These are phyloP conservation scores for Andricus curvator DNA, from an alignment of 2,888 invertebrate genomes.

Conservation along the genomic window DNA sequence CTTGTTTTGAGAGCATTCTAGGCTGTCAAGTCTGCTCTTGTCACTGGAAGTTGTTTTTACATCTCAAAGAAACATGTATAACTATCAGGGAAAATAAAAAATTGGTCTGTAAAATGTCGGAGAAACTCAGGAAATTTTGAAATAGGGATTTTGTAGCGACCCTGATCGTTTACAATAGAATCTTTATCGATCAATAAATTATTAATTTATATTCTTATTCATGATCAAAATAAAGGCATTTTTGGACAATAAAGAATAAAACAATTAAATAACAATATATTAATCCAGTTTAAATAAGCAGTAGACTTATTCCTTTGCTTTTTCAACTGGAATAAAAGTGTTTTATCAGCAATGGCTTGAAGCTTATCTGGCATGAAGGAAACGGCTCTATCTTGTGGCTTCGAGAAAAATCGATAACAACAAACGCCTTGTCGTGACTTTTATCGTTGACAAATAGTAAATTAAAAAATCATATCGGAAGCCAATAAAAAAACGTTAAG, in stretches of 20 bases:
- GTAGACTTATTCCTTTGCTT: too few species aligned
- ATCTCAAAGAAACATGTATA: too few species aligned
- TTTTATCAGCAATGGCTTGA: not conserved
- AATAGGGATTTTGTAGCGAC: too few species aligned
- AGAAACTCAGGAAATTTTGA: too few species aligned
- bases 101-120: too few species aligned
- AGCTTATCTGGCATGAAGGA: not conserved
- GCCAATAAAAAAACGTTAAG: not conserved
- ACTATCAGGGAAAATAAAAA: too few species aligned
- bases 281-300: too few species aligned
- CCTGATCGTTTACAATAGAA: not conserved
- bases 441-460: slow-evolving; percentile 35
- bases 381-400: slow-evolving; percentile 24
- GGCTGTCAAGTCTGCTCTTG: too few species aligned
- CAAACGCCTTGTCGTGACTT: slow-evolving; percentile 44
- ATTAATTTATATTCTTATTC: not conserved
- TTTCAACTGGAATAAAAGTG: not conserved
- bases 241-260: too few species aligned
- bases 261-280: too few species aligned
- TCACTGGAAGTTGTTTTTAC: too few species aligned
- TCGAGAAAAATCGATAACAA: slow-evolving; percentile 8
- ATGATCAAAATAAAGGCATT: not conserved
- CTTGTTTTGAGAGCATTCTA: too few species aligned
- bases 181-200: not conserved
- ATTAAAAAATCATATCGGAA: not conserved